A percentile compares a stretch with the other conserved stretches of the same genome.
These are phyloP conservation scores for Lagria hirta DNA, from an alignment of 2,888 invertebrate species.

Conservation along the genomic window DNA sequence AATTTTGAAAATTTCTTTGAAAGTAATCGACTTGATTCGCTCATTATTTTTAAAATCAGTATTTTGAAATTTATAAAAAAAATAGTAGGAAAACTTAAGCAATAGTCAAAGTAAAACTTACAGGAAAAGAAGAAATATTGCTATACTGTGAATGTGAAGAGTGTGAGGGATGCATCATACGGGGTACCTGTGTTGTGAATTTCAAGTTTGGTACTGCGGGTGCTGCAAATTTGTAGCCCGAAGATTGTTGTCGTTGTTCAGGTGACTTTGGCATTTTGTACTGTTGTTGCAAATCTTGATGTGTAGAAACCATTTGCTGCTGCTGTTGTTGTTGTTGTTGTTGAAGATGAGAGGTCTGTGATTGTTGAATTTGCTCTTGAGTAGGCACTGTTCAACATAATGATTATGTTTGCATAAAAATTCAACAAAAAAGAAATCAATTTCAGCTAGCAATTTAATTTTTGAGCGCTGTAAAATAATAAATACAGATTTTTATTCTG, in stretches of 20 bases:
- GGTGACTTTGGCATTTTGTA: constrained; percentile 34
- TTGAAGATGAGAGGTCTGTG: constrained; percentile 8
- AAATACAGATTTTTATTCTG: too few species aligned
- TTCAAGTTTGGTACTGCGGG: constrained; percentile 44
- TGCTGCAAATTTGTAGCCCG: constrained; percentile 46
- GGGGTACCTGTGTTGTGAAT: constrained; percentile 47
- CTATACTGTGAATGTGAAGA: constrained; percentile 37
- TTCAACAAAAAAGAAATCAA: too few species aligned
- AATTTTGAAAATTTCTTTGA: too few species aligned
- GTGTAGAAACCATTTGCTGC: constrained; percentile 15
- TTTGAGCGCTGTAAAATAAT: too few species aligned
- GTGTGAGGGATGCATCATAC: constrained; percentile 37
- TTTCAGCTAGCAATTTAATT: too few species aligned
- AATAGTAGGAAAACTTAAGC: constrained; percentile 7
- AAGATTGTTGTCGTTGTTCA: constrained; percentile 29
- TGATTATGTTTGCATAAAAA: too few species aligned
- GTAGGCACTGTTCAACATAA: constrained; percentile 12
- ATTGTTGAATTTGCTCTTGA: constrained; percentile 17
- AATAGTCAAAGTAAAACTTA: constrained; percentile 36
- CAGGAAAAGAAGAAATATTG: constrained; percentile 32
- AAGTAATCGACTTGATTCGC: too few species aligned
- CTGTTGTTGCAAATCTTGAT: constrained; percentile 30
- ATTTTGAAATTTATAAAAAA: too few species aligned
- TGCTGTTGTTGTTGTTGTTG: constrained; percentile 11
- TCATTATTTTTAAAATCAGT: too few species aligned